phyloP scores from a whole-genome alignment of 2,888 invertebrate genomes.

The Caenorhabditis auriculariae region DNA sequence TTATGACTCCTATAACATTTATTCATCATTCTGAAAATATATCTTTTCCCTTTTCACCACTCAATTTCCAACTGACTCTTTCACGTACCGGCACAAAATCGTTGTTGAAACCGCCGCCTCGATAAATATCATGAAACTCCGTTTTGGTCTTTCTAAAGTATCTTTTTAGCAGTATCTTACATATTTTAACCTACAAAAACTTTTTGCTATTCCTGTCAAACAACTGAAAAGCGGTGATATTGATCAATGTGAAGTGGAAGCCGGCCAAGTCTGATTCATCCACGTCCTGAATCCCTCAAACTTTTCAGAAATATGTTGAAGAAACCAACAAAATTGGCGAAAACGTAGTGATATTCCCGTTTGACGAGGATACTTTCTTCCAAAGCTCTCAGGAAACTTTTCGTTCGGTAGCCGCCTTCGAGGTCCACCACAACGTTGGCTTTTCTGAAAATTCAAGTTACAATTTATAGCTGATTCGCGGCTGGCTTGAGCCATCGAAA shows the following conservation, averaged over 20 bases:
- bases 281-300: constrained; percentile 28
- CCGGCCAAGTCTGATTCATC: constrained; percentile 39
- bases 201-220: constrained; percentile 36
- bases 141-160: constrained; percentile 29
- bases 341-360: constrained; percentile 47
- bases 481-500: too few relatives aligned
- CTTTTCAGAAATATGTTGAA: background rate
- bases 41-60: too few relatives aligned
- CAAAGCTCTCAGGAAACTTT: constrained; percentile 38
- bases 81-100: constrained; percentile 13
- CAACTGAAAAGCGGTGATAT: constrained; percentile 45
- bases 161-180: background rate
- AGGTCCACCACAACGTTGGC: constrained; percentile 48
- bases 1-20: too few relatives aligned
- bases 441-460: constrained; percentile 25
- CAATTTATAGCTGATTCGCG: too few relatives aligned
- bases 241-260: constrained; percentile 46
- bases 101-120: constrained; percentile 16
- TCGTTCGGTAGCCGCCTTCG: constrained; percentile 38
- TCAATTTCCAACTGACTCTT: too few relatives aligned
- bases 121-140: constrained; percentile 33
- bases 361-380: constrained; percentile 47
- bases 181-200: constrained; percentile 29
- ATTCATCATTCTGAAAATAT: too few relatives aligned
- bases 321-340: constrained; percentile 44